Evolutionary conservation across 2,888 invertebrate genomes (phyloP).

Genomic region (Lasius fuliginosus): DNA sequence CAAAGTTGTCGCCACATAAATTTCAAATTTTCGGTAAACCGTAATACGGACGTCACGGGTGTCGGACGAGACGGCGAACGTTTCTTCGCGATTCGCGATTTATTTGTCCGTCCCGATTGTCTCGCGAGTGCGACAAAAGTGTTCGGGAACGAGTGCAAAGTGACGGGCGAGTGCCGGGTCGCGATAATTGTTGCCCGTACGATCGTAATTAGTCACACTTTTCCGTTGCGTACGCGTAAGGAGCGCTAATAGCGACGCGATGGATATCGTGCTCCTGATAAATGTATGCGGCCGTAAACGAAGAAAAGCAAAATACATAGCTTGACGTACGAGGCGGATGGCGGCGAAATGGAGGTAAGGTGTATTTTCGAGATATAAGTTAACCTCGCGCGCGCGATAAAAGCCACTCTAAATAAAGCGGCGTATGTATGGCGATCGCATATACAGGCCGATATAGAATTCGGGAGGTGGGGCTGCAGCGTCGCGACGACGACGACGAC

Average conservation of each 20-base stretch:
- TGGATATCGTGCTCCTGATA: neutral
- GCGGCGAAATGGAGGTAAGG: neutral
- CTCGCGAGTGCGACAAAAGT: neutral
- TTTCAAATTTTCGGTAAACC: neutral
- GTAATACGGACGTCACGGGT: neutral
- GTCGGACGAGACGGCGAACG: neutral
- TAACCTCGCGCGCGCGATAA: conserved; percentile 76
- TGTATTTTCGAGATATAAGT: conserved; percentile 69
- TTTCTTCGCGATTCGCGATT: too few species aligned
- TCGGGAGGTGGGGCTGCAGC: conserved; percentile 28
- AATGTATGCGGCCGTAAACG: neutral
- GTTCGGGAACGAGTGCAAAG: neutral
- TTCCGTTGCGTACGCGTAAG: too few species aligned
- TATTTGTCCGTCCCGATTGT: neutral
- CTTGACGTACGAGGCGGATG: neutral
- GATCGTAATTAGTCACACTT: too few species aligned
- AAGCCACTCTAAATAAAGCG: conserved; percentile 82
- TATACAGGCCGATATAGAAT: conserved; percentile 46
- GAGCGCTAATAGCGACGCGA: neutral
- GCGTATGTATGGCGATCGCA: conserved; percentile 80
- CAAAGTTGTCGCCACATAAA: neutral
- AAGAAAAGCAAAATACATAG: conserved; percentile 15
- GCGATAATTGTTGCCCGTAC: neutral
- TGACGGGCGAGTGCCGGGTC: neutral
- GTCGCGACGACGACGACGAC: conserved; percentile 46